phyloP scores from a whole-genome alignment of 2,888 invertebrate species.

The Macaria liturata region DNA sequence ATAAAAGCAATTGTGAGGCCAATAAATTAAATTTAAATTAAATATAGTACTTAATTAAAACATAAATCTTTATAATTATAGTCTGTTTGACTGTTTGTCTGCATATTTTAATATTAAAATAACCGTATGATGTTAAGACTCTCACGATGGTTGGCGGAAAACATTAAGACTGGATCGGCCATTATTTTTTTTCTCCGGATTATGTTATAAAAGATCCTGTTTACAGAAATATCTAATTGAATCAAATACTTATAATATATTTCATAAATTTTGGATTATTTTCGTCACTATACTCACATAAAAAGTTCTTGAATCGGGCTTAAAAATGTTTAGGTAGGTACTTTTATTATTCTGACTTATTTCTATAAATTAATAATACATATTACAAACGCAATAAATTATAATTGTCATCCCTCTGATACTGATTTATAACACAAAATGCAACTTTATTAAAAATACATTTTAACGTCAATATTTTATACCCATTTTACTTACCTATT shows the following conservation, averaged over 20 bases:
- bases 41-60: slow-evolving; percentile 25
- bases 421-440: too few species aligned
- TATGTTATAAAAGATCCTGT: slow-evolving; percentile 35
- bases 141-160: slow-evolving; percentile 46
- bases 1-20: background rate
- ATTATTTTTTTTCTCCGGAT: slow-evolving; percentile 33
- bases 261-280: background rate
- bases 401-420: too few species aligned
- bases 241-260: background rate
- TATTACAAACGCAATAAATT: too few species aligned
- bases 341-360: too few species aligned
- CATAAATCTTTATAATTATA: slow-evolving; percentile 49
- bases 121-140: slow-evolving; percentile 39
- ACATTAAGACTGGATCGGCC: slow-evolving; percentile 42
- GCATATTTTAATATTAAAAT: slow-evolving; percentile 42
- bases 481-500: too few species aligned
- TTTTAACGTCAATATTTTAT: too few species aligned
- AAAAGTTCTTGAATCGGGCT: too few species aligned
- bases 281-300: too few species aligned
- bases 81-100: slow-evolving; percentile 39
- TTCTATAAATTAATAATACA: too few species aligned
- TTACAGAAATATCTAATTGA: slow-evolving; percentile 17
- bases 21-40: slow-evolving; percentile 14
- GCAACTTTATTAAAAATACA: too few species aligned
- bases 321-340: too few species aligned